Evolutionary conservation across 1,140 invertebrate genomes (phyloP).

Genomic region (Hypsibius dujardini): DNA sequence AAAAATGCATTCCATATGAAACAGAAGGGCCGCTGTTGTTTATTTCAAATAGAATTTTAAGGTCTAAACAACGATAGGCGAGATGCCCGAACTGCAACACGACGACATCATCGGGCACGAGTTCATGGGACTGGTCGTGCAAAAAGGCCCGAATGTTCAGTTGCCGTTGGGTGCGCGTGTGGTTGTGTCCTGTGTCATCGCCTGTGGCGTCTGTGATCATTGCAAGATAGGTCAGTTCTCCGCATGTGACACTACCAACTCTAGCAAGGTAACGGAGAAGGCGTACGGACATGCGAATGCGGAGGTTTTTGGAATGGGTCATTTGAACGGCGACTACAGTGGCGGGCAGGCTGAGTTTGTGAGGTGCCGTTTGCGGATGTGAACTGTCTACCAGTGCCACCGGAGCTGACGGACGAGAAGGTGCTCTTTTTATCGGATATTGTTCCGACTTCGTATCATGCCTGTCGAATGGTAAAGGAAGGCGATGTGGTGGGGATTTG

Average conservation of each 20-base stretch:
- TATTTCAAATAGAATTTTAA: no score
- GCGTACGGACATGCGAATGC: slow-evolving; percentile 21
- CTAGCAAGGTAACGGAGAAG: slow-evolving; percentile 18
- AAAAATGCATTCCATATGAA: no score
- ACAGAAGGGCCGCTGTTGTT: no score
- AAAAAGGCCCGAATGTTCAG: slow-evolving; percentile 21
- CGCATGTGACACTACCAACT: slow-evolving; percentile 23
- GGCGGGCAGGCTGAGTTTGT: slow-evolving; percentile 23
- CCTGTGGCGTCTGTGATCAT: slow-evolving; percentile 22
- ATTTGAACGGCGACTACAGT: slow-evolving; percentile 20
- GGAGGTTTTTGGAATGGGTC: slow-evolving; percentile 22
- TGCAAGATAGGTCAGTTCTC: slow-evolving; percentile 22
- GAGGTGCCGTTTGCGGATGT: slow-evolving; percentile 23
- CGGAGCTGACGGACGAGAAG: slow-evolving; percentile 23
- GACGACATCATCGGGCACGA: slow-evolving; percentile 24
- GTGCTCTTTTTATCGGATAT: slow-evolving; percentile 23
- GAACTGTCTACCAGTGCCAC: slow-evolving; percentile 22
- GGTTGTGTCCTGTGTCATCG: slow-evolving; percentile 21
- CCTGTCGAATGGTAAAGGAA: slow-evolving; percentile 20
- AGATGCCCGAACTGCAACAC: slow-evolving; percentile 21
- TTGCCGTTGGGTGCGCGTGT: slow-evolving; percentile 22
- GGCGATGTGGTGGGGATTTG: slow-evolving; percentile 22
- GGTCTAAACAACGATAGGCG: no score
- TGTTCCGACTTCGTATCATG: slow-evolving; percentile 23
- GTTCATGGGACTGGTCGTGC: slow-evolving; percentile 22